These are phyloP conservation scores for Lerista edwardsae DNA, from an alignment of 2,797 vertebrate genomes.

Conservation along the genomic window DNA sequence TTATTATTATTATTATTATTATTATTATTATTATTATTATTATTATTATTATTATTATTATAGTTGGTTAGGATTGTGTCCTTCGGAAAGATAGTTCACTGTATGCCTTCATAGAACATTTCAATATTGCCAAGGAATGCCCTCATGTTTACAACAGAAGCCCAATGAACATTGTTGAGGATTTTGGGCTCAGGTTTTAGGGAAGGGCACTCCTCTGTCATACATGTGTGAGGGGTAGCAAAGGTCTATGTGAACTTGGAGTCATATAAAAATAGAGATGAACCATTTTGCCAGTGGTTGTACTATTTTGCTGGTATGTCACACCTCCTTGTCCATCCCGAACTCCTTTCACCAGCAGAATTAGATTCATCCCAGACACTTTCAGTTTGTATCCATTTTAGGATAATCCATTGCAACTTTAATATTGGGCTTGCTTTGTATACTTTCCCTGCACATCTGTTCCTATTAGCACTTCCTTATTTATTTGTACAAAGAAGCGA, in stretches of 20 bases:
- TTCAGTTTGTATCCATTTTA: slow-evolving; percentile 36
- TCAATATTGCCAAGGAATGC: neutral
- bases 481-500: slow-evolving; percentile 37
- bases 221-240: too few species aligned
- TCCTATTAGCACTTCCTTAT: slow-evolving; percentile 44
- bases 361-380: neutral
- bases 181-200: neutral
- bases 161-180: neutral
- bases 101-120: neutral
- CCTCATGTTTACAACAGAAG: neutral
- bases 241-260: too few species aligned
- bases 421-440: slow-evolving; percentile 16
- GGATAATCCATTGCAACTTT: slow-evolving; percentile 51
- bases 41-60: neutral
- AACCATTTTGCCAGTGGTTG: too few species aligned
- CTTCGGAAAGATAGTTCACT: too few species aligned
- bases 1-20: too few species aligned
- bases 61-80: too few species aligned
- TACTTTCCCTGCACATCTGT: slow-evolving; percentile 35
- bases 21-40: too few species aligned
- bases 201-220: too few species aligned
- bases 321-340: too few species aligned
- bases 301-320: too few species aligned
- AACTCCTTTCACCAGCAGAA: too few species aligned
- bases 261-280: too few species aligned